Base-by-base conservation (phyloP, 2,113 vertebrate species). In the Anguilla japonica region DNA sequence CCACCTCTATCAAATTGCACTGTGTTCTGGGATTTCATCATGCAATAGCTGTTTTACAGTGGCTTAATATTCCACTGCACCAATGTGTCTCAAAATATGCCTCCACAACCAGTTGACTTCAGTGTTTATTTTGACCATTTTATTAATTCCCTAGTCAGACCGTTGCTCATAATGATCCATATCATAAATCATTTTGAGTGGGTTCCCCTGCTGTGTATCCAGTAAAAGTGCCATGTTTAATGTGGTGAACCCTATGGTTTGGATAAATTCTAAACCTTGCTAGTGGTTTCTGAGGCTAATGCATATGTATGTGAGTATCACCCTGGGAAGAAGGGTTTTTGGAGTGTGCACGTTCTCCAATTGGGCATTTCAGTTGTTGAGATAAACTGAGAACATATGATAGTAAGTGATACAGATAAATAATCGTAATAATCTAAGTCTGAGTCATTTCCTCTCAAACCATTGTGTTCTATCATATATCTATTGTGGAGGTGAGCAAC, bases 401-500 rank as follows among this genome's bases (percentile, higher is more conserved):
- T 53, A 53, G 50, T 53, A 11, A 53, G 50, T 53, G 50, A 53
- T 14, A 53, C 7, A 53, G 13, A 14, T 53, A 53, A 11, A 53
- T 9, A 53, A 53, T 53, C 11, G 9, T 53, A 13, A 13, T 75
- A 75, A 8, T 46, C 43, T 46, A 46, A 46, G 43, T 78, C 29
- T 29, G 29, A 29, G 22, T 26, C n/a, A 78, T 78, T 9, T 29
- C 26, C 22, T 20, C 60, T 67, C 5, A 67, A 67, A 20, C 60
- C 60, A 22, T 67, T 67, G 18, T 26, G 18, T 67, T 20, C 20
- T 53, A 53, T 11, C 50, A 1, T 82, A 56, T 86, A 40, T 84
- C 71, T 88, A 82, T 15, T 22, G 60, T 85, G 3, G 83, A 96
- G 95, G 95, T 13, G 98, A 96, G 41, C 95, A 97, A 87, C 96